Conservation (phyloP, 1,140 invertebrate species). For the Cherax destructor region DNA sequence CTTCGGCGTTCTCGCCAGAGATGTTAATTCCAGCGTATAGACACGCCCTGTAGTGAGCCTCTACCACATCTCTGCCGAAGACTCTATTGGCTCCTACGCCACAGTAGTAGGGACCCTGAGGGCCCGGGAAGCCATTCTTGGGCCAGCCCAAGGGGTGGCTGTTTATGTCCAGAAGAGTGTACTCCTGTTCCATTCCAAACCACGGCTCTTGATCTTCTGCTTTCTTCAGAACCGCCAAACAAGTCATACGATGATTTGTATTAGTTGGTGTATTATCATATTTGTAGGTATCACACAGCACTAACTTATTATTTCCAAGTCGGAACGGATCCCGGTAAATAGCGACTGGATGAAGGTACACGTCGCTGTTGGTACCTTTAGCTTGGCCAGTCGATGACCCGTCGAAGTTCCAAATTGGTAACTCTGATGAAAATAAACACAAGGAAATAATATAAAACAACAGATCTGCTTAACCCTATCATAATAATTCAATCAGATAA, state of each 20-base stretch:
- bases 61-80: conserved; percentile 21
- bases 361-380: conserved; percentile 33
- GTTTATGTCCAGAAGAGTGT: conserved; percentile 19
- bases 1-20: conserved; percentile 23
- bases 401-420: conserved; percentile 28
- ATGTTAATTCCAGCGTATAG: conserved; percentile 36
- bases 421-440: not conserved
- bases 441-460: no score
- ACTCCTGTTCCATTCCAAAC: conserved; percentile 37
- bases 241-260: not conserved
- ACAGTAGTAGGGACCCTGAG: conserved; percentile 35
- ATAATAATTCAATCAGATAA: no score
- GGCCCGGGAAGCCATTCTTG: conserved; percentile 28
- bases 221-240: conserved; percentile 5
- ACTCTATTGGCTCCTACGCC: conserved; percentile 14
- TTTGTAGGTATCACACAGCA: conserved; percentile 32
- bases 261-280: conserved; percentile 24
- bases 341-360: conserved; percentile 16
- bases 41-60: conserved; percentile 32
- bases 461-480: no score
- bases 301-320: conserved; percentile 23
- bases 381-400: conserved; percentile 31
- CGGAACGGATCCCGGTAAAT: conserved; percentile 31
- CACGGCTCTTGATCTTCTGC: not conserved
- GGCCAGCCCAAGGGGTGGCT: conserved; percentile 21